Evolutionary conservation across 2,888 invertebrate species (phyloP), one percentile per base, ranked within the genome.

Genomic region (Drosophila diplacantha): DNA sequence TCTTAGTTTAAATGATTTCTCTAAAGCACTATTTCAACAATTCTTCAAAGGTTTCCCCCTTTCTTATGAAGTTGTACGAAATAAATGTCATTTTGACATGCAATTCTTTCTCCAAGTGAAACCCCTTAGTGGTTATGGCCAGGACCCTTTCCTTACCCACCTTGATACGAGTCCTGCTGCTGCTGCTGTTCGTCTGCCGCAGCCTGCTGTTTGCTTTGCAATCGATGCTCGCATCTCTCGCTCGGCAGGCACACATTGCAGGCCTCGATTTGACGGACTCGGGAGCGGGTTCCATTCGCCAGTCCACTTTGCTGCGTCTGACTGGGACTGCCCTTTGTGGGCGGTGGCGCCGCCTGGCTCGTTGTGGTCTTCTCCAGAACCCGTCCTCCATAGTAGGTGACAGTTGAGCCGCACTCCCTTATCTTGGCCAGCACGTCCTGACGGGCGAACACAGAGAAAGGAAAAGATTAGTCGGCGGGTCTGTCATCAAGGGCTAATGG

Each of bases 351-450:
- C 20, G 55, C 6, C 12, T n/a, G 18, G 18, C 8, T 50, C 34
- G 54, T 52, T 52, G 73, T 63, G 49, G 55, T 64, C 37, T 58
- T 63, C 78, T 93, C 92, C 31, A 95, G 90, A 44, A 96, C 93
- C 85, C 93, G 92, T 7, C 96, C 95, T 2, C 96, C 96, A 84
- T 95, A 96, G 86, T 96, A 96, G 7, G 96, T 96, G 9, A 96
- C 92, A 22, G 95, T 94, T 8, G 95, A 95, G n/a, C 96, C 96
- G 84, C 93, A 94, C 83, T 95, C 95, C 72, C 96, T 91, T 77
- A 96, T 96, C 89, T 95, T 96, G 85, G 93, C 93, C 62, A 96
- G 89, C 56, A 96, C 93, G 84, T 96, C 96, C 77, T 88, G 61
- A 89, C 87, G 59, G 85, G 88, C 61, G 18, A 89, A 88, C 6